Evolutionary conservation across 2,113 vertebrate genomes (phyloP), one percentile per base, ranked within the genome.

Genomic region (Paramisgurnus dabryanus): DNA sequence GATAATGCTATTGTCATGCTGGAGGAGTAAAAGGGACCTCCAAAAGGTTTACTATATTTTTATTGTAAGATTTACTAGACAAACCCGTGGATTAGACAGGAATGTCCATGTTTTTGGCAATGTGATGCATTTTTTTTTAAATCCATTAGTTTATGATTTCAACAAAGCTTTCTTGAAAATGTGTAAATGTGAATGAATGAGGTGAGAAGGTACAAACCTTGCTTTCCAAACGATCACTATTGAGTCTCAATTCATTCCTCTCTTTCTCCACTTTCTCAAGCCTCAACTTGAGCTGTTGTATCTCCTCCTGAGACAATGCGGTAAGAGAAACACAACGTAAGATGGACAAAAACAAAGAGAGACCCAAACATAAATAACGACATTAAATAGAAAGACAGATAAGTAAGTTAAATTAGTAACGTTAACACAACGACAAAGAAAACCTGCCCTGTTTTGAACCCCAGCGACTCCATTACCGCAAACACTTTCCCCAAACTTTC

Each of bases 201-300:
- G 64, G 22, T 39, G 27, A 34, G 27, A 18, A 41, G 4, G 9
- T 63, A 66, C 73, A 85, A 85, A 99, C 97, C 93, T 95, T 93
- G 91, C 92, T 95, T 89, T 99, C 97, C 17, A 99, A 89, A n/a
- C 96, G 95, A 88, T 98, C 96, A 0, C 89, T 95, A 92, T 92
- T 96, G 80, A 98, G 95, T 58, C 97, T 94, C 74, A 97, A 91
- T 86, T 99, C 97, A 4, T 96, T 98, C 53, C 97, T 90, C 85
- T 98, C 97, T 84, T 96, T 99, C 89, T 99, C 97, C 84, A 94
- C 94, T 87, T 95, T 98, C 90, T 99, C 97, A 1, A 98, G 86
- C 65, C 94, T 97, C 87, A 91, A 91, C 73, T 94, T 96, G 72
- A 99, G 92, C 86, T 96, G 96, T 86, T 95, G 95, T 88, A 98